Conservation (phyloP, 2,113 vertebrate genomes). For the Pituophis catenifer region DNA sequence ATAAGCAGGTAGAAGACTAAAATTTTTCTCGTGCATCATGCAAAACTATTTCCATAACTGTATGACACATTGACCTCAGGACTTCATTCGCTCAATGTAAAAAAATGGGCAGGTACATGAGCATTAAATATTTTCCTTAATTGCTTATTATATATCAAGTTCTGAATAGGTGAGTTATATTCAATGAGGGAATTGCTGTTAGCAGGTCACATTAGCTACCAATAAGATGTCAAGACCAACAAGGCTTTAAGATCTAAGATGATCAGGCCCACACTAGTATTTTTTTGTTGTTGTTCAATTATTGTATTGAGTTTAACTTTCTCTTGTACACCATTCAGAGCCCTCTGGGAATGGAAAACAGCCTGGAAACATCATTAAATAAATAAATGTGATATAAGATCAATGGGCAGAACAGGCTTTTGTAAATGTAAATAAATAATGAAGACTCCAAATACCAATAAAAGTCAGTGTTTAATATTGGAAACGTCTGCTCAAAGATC, state of each 20-base stretch:
- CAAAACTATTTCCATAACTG: not conserved
- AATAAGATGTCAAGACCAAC: not conserved
- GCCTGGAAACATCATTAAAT: not conserved
- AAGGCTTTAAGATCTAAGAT: not conserved
- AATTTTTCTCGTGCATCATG: not conserved
- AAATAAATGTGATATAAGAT: not conserved
- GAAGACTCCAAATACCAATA: not conserved
- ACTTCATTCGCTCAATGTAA: not conserved
- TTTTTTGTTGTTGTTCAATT: not conserved
- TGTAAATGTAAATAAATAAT: not conserved
- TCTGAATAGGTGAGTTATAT: not conserved
- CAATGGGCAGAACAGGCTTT: not conserved
- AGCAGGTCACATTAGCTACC: not conserved
- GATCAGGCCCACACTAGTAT: not conserved
- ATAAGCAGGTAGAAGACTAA: not conserved
- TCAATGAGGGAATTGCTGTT: not conserved
- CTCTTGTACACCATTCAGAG: not conserved
- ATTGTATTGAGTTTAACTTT: not conserved
- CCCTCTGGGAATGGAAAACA: not conserved
- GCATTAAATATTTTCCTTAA: not conserved
- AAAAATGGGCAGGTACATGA: not conserved
- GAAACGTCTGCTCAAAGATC: not conserved
- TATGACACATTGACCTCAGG: not conserved
- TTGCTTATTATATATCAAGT: not conserved
- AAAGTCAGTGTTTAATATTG: not conserved